Percentiles rank a stretch among this genome's conserved stretches.
These are phyloP conservation scores for Xestia c-nigrum DNA, from an alignment of 2,888 invertebrate genomes.

Conservation along the genomic window DNA sequence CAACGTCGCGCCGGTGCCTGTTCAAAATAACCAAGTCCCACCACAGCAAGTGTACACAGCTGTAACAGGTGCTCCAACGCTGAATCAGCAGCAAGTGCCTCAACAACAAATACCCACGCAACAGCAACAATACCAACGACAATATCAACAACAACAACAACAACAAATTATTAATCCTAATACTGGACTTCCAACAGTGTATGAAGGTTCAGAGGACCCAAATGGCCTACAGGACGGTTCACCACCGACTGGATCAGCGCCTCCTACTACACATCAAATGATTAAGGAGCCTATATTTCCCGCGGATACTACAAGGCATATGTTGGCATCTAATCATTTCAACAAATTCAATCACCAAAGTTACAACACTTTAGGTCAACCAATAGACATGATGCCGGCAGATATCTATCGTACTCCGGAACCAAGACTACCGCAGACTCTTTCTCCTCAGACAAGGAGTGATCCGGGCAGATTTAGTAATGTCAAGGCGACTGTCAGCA, in stretches of 20 bases:
- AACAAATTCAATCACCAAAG: constrained; percentile 59
- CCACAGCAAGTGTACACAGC: constrained; percentile 70
- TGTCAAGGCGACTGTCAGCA: constrained; percentile 84
- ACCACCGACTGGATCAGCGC: constrained; percentile 19
- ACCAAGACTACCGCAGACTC: constrained; percentile 78
- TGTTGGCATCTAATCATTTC: constrained; percentile 46
- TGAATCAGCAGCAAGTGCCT: constrained; percentile 61
- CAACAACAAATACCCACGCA: constrained; percentile 64
- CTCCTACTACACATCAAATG: constrained; percentile 55
- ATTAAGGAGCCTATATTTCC: constrained; percentile 82
- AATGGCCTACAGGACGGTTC: constrained; percentile 39
- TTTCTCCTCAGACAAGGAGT: constrained; percentile 76
- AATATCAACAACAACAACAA: constrained; percentile 66
- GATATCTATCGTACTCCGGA: constrained; percentile 71
- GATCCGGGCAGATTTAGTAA: constrained; percentile 71
- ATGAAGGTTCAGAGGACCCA: constrained; percentile 62
- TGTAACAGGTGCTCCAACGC: constrained; percentile 57
- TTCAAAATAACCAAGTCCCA: constrained; percentile 61
- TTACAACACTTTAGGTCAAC: constrained; percentile 85
- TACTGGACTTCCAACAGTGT: constrained; percentile 64
- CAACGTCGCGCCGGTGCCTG: constrained; percentile 19
- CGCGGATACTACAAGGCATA: constrained; percentile 74
- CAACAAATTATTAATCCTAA: constrained; percentile 67
- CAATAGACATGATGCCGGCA: constrained; percentile 80
- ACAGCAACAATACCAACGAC: constrained; percentile 62